Evolutionary conservation across 1,140 invertebrate genomes (phyloP).

Genomic region (Microplitis mediator): DNA sequence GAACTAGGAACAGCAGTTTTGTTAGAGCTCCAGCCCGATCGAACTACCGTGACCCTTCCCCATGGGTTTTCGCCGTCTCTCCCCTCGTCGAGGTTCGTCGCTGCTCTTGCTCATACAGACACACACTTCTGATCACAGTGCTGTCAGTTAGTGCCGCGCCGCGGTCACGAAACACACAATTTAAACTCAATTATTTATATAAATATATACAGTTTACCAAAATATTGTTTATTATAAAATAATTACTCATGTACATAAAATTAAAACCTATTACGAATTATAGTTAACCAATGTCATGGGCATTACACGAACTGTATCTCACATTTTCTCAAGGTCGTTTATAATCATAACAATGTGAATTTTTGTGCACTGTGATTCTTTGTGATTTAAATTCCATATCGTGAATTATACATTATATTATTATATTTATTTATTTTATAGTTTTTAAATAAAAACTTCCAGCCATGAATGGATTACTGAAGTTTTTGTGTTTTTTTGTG

Average conservation of each 20-base stretch:
- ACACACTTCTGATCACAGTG: slow-evolving; percentile 3
- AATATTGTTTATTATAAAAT: background rate
- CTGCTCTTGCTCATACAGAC: background rate
- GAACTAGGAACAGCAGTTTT: background rate
- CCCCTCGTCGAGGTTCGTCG: background rate
- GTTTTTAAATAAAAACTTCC: background rate
- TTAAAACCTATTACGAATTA: background rate
- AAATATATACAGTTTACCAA: background rate
- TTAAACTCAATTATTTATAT: background rate
- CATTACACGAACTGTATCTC: background rate
- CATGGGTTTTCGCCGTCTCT: slow-evolving; percentile 5
- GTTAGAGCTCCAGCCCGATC: slow-evolving; percentile 4
- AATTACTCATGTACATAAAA: background rate
- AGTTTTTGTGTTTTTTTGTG: background rate
- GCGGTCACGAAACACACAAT: slow-evolving; percentile 25
- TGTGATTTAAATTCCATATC: background rate
- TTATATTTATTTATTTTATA: background rate
- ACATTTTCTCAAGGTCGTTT: background rate
- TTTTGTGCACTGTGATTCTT: background rate
- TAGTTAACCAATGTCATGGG: background rate
- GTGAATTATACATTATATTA: background rate
- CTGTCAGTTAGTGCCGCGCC: slow-evolving; percentile 32
- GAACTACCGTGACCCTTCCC: slow-evolving; percentile 32
- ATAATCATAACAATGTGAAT: slow-evolving; percentile 13
- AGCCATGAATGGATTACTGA: no score